Evolutionary conservation across 2,797 vertebrate species (phyloP).

Genomic region (Halcyon smyrnensis): DNA sequence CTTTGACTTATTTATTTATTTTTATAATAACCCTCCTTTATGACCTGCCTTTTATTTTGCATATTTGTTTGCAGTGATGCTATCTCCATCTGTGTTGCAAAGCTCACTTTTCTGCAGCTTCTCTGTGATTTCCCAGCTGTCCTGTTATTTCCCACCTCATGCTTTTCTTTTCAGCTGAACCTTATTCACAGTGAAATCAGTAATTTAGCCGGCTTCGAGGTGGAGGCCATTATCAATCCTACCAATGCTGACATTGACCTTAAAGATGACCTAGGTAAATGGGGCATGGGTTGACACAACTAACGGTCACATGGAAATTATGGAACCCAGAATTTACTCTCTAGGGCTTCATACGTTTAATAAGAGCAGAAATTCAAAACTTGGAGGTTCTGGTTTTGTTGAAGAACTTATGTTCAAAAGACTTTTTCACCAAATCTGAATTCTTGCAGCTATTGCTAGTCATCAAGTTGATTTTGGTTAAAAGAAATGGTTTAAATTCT

Average conservation of each 20-base stretch:
- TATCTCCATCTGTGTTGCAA: slow-evolving; percentile 76
- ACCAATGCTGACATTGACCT: slow-evolving; percentile 99
- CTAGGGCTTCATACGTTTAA: slow-evolving; percentile 4
- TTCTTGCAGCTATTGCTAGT: not conserved
- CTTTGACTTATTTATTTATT: slow-evolving; percentile 25
- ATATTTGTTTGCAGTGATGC: slow-evolving; percentile 74
- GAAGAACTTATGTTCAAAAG: not conserved
- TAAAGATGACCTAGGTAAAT: slow-evolving; percentile 99
- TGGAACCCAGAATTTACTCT: slow-evolving; percentile 81
- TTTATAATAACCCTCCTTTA: slow-evolving; percentile 25
- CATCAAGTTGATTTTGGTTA: slow-evolving; percentile 34
- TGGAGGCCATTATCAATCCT: slow-evolving; percentile 99
- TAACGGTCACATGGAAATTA: slow-evolving; percentile 83
- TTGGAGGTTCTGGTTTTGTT: not conserved
- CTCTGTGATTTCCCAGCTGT: slow-evolving; percentile 85
- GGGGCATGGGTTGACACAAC: slow-evolving; percentile 81
- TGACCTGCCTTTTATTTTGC: slow-evolving; percentile 73
- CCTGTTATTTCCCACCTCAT: slow-evolving; percentile 89
- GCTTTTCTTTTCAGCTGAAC: slow-evolving; percentile 95
- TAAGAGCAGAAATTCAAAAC: slow-evolving; percentile 56
- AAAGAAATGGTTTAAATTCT: slow-evolving; percentile 70
- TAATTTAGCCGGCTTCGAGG: slow-evolving; percentile 99
- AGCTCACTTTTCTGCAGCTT: slow-evolving; percentile 79
- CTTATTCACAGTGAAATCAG: slow-evolving; percentile 99
- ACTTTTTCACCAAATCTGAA: not conserved